Conservation (phyloP, 2,888 invertebrate species). For the Lepidocyrtoides sp. region DNA sequence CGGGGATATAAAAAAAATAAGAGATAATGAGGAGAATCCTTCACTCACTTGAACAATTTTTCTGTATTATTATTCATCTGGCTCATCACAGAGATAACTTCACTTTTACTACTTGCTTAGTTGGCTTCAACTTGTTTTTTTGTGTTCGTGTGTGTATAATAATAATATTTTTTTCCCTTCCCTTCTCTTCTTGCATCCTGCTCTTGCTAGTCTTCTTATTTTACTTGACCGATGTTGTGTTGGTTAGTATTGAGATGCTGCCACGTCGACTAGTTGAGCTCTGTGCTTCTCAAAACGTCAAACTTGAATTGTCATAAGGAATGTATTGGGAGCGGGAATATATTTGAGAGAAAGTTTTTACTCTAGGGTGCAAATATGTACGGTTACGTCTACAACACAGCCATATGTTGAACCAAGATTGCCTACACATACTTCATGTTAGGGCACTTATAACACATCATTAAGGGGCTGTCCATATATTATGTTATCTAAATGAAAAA, state of each 20-base stretch:
- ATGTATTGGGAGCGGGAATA: conserved; percentile 39
- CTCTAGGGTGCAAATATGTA: neutral
- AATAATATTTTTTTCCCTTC: neutral
- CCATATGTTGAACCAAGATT: conserved; percentile 22
- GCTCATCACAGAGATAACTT: too few species aligned
- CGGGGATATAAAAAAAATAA: too few species aligned
- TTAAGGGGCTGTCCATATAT: too few species aligned
- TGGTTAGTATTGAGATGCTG: conserved; percentile 86
- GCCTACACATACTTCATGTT: too few species aligned
- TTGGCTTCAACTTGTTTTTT: too few species aligned
- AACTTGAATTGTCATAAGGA: conserved; percentile 70
- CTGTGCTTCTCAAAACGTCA: conserved; percentile 53
- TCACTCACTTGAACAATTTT: too few species aligned
- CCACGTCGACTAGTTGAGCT: conserved; percentile 67
- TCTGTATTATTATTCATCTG: too few species aligned
- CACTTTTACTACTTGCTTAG: too few species aligned
- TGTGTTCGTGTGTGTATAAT: neutral
- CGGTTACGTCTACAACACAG: neutral
- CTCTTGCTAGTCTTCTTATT: neutral
- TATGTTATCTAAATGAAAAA: too few species aligned
- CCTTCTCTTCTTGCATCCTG: neutral
- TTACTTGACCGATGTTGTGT: neutral
- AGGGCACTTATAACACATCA: too few species aligned
- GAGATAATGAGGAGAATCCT: too few species aligned
- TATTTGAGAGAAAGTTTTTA: neutral